A percentile compares a stretch with the other conserved stretches of the same genome.
These are phyloP conservation scores for Batillaria attramentaria DNA, from an alignment of 1,140 invertebrate species.

Conservation along the genomic window DNA sequence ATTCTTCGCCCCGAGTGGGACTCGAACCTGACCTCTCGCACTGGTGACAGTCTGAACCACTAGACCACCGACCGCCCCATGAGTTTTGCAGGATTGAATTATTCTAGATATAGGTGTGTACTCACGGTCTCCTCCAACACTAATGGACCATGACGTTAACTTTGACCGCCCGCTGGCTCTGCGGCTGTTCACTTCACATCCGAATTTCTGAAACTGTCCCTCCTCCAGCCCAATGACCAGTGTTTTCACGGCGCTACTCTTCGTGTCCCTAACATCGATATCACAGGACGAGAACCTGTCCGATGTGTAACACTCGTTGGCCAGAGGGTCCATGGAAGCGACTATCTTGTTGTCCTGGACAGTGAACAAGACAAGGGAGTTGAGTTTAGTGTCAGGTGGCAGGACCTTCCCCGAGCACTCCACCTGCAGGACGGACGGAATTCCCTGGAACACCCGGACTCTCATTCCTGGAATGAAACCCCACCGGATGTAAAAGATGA, in stretches of 20 bases:
- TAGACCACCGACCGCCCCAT: too few species aligned
- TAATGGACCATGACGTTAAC: constrained; percentile 3
- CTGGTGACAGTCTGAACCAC: too few species aligned
- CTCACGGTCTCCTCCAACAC: constrained; percentile 8
- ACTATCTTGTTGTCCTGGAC: neutral
- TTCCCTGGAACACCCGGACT: neutral
- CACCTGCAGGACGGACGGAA: neutral
- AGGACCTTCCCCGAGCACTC: constrained; percentile 9
- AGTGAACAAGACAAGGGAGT: constrained; percentile 1
- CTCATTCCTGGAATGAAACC: constrained; percentile 20
- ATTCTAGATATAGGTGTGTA: neutral
- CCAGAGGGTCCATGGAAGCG: constrained; percentile 9
- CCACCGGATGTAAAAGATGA: too few species aligned
- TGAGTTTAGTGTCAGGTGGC: constrained; percentile 23
- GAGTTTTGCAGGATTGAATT: neutral
- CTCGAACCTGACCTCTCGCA: too few species aligned
- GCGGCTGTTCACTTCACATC: constrained; percentile 23
- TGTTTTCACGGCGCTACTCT: neutral
- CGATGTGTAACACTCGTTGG: constrained; percentile 16
- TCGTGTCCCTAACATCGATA: neutral
- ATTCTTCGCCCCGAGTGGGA: too few species aligned
- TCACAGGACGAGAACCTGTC: constrained; percentile 25
- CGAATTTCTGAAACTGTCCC: neutral
- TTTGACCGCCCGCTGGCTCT: neutral
- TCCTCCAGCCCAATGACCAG: neutral